Conservation (phyloP, 2,113 vertebrate species). For the Hemibates koningsi region DNA sequence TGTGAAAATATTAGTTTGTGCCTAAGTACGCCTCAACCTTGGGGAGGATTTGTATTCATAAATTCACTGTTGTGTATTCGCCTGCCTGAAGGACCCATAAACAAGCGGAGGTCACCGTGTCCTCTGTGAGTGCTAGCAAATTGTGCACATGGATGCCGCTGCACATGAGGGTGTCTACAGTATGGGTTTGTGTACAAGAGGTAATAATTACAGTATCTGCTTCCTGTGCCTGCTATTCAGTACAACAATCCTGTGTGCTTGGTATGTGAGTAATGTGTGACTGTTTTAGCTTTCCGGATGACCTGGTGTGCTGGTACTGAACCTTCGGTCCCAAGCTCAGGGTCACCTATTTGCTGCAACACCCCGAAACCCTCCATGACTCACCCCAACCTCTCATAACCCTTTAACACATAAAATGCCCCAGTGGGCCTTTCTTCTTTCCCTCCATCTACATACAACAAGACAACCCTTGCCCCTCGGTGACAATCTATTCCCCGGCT, state of each 20-base stretch:
- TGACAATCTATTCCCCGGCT: conserved; percentile 8
- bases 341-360: conserved; percentile 25
- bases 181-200: background rate
- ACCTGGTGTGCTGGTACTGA: conserved; percentile 15
- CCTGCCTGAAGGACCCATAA: conserved; percentile 39
- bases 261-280: conserved; percentile 10
- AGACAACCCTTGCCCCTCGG: background rate
- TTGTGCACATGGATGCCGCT: background rate
- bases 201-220: background rate
- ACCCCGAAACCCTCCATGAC: background rate
- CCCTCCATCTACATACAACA: conserved; percentile 2
- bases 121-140: conserved; percentile 11
- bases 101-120: conserved; percentile 50
- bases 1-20: conserved; percentile 13
- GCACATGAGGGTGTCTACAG: background rate
- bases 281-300: background rate
- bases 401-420: background rate
- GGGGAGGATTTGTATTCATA: conserved; percentile 54
- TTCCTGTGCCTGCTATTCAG: background rate
- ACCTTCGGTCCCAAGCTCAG: conserved; percentile 4
- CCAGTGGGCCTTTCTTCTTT: background rate
- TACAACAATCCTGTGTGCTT: background rate
- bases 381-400: background rate
- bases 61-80: conserved; percentile 42
- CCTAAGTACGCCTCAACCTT: background rate